A percentile compares a stretch with the other conserved stretches of the same genome.
Conservation (phyloP, 2,113 vertebrate genomes). For the Zingel zingel region DNA sequence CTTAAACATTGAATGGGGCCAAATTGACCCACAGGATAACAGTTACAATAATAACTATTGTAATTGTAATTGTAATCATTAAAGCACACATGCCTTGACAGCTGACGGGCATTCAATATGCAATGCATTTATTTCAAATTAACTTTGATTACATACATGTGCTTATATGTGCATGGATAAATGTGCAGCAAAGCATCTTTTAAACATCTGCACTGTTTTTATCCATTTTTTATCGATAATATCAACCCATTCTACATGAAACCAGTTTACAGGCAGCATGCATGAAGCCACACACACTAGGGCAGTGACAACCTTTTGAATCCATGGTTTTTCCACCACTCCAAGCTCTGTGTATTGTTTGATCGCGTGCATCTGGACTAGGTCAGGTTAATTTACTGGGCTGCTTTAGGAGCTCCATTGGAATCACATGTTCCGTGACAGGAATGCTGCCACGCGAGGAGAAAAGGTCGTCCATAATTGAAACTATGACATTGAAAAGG, state of each 20-base stretch:
- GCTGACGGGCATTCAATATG: too few species aligned
- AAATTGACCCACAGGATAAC: too few species aligned
- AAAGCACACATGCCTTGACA: not conserved
- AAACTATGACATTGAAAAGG: constrained; percentile 68
- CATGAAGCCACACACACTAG: not conserved
- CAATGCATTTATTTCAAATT: too few species aligned
- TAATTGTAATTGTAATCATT: too few species aligned
- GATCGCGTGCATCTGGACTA: not conserved
- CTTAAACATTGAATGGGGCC: too few species aligned
- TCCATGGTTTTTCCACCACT: not conserved
- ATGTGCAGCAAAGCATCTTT: not conserved
- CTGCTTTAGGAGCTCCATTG: constrained; percentile 50
- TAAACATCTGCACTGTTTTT: not conserved
- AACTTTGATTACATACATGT: too few species aligned
- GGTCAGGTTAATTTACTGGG: constrained; percentile 62
- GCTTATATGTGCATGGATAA: not conserved
- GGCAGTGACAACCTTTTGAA: constrained; percentile 11
- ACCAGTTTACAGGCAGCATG: not conserved
- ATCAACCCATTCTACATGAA: not conserved
- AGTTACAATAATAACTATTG: too few species aligned
- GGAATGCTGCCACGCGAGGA: constrained; percentile 49
- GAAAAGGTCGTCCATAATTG: constrained; percentile 73
- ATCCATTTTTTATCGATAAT: too few species aligned
- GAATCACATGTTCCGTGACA: constrained; percentile 54
- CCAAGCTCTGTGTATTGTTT: constrained; percentile 5